Evolutionary conservation across 2,888 invertebrate genomes (phyloP).

Genomic region (Pilophorus perplexus): DNA sequence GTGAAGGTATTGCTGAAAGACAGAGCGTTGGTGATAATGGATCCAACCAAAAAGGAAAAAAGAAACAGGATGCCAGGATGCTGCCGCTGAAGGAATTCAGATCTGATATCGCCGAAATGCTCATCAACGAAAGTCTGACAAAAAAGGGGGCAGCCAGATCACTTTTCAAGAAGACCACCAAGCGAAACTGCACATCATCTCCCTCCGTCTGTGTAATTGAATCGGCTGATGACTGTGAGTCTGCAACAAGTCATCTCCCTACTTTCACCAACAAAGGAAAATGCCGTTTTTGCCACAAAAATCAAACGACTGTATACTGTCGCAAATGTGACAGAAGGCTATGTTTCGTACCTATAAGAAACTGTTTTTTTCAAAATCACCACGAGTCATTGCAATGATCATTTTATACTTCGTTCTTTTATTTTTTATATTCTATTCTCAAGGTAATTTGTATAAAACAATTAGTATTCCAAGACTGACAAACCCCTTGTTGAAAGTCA

Average conservation of each 20-base stretch:
- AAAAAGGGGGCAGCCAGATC: neutral
- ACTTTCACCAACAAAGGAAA: slow-evolving; percentile 24
- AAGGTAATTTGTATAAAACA: no score
- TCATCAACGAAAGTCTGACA: neutral
- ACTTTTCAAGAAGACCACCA: neutral
- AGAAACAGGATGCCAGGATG: neutral
- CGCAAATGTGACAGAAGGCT: slow-evolving; percentile 25
- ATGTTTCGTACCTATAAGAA: slow-evolving; percentile 34
- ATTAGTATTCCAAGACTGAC: no score
- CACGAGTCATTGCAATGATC: neutral
- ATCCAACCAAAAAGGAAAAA: slow-evolving; percentile 10
- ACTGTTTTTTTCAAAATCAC: slow-evolving; percentile 23
- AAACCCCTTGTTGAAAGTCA: no score
- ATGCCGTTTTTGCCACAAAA: slow-evolving; percentile 29
- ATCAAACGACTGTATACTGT: slow-evolving; percentile 36
- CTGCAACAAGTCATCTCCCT: slow-evolving; percentile 21
- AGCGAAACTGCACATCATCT: neutral
- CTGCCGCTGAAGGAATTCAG: slow-evolving; percentile 1
- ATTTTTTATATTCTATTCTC: no score
- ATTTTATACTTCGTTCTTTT: no score
- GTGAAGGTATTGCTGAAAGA: no score
- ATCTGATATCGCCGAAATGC: slow-evolving; percentile 6
- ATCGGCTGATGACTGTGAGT: neutral
- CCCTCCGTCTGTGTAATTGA: slow-evolving; percentile 5
- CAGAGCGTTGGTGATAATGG: neutral